Percentiles rank a stretch among this genome's conserved stretches.
Evolutionary conservation across 2,888 invertebrate species (phyloP).

Genomic region (Brachypterus glaber): DNA sequence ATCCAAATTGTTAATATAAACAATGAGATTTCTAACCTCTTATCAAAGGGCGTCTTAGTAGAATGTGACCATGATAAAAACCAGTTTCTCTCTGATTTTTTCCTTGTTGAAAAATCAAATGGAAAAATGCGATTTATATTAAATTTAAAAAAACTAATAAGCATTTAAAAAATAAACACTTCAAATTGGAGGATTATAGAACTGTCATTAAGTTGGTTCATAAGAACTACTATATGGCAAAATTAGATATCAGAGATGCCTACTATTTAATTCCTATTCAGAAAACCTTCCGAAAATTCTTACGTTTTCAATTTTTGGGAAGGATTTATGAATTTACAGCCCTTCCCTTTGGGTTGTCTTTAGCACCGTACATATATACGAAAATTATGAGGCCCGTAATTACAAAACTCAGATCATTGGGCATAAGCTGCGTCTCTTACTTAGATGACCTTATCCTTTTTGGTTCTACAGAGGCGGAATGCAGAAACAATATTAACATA

Average conservation of each 20-base stretch:
- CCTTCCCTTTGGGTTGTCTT: conserved; percentile 20
- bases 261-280: conserved; percentile 19
- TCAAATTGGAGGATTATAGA: conserved; percentile 21
- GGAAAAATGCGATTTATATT: conserved; percentile 6
- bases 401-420: conserved; percentile 8
- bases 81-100: conserved; percentile 8
- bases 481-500: conserved; percentile 3
- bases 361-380: too few species aligned
- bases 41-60: too few species aligned
- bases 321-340: conserved; percentile 17
- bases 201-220: conserved; percentile 15
- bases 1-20: too few species aligned
- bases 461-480: too few species aligned
- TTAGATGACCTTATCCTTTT: too few species aligned
- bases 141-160: conserved; percentile 15
- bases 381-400: conserved; percentile 14
- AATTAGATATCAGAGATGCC: conserved; percentile 6
- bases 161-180: conserved; percentile 18
- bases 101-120: conserved; percentile 5
- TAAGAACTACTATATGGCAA: conserved; percentile 4
- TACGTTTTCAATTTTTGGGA: conserved; percentile 16
- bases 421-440: too few species aligned
- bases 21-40: too few species aligned
- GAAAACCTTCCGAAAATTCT: conserved; percentile 13
- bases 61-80: too few species aligned